A percentile compares a stretch with the other conserved stretches of the same genome.
phyloP scores from a whole-genome alignment of 2,797 vertebrate genomes.

The Darevskia mixta region DNA sequence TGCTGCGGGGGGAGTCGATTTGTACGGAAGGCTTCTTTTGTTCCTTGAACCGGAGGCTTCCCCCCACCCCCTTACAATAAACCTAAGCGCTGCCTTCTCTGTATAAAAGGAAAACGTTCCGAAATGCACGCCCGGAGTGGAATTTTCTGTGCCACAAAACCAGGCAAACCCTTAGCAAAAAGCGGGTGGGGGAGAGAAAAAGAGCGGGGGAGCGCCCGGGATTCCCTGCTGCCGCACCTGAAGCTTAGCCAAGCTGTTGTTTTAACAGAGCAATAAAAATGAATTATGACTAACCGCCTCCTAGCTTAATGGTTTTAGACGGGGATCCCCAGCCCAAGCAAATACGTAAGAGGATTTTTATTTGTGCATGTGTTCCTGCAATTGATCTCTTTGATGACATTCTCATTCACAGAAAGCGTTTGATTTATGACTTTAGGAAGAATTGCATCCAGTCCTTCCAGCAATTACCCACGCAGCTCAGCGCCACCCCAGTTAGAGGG shows the following conservation, averaged over 20 bases:
- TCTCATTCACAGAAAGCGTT: slow-evolving; percentile 94
- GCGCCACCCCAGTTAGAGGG: slow-evolving; percentile 49
- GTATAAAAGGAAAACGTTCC: neutral
- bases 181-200: neutral
- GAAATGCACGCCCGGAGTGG: neutral
- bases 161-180: neutral
- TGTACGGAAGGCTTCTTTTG: slow-evolving; percentile 22
- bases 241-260: slow-evolving; percentile 84
- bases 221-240: slow-evolving; percentile 70
- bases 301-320: slow-evolving; percentile 91
- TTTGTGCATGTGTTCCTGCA: slow-evolving; percentile 91
- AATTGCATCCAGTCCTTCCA: slow-evolving; percentile 78
- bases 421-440: slow-evolving; percentile 98
- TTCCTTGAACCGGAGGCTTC: neutral
- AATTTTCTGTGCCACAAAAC: slow-evolving; percentile 11
- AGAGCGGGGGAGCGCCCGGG: slow-evolving; percentile 49
- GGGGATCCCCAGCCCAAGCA: slow-evolving; percentile 83
- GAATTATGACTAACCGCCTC: slow-evolving; percentile 93
- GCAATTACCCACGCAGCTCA: slow-evolving; percentile 73
- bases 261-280: slow-evolving; percentile 89
- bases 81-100: neutral
- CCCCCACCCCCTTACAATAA: neutral
- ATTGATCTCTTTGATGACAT: slow-evolving; percentile 97
- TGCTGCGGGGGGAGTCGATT: neutral
- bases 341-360: slow-evolving; percentile 86